Base-by-base conservation (phyloP, 2,797 vertebrate genomes). In the Notolepis coatsorum region DNA sequence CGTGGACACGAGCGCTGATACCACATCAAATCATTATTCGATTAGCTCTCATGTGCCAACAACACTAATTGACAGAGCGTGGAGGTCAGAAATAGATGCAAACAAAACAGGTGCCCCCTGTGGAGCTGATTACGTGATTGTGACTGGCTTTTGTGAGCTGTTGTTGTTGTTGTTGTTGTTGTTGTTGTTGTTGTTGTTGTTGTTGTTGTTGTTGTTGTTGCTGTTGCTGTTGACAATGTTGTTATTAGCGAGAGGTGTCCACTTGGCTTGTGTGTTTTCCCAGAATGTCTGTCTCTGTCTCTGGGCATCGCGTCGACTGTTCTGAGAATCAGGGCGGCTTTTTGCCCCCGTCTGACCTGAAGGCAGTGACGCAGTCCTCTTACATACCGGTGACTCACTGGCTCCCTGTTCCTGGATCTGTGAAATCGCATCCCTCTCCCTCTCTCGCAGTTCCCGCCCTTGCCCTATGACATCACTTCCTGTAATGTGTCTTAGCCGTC, bases 291-390 rank as follows among this genome's bases (percentile, higher is more conserved):
- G 52, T 64, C 54, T 65, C 47, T 38, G 49, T 18, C 53, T 46
- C 46, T 20, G 63, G 57, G 41, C 42, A 2, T 6, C 3, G 67
- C 42, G 4, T 6, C 3, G 67, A 63, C 61, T 72, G 68, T 73
- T 80, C 66, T 68, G 63, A 79, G 68, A 82, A 77, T 23, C 27
- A n/a, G 57, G 73, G 37, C 65, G 61, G 67, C 59, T 68, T 71
- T n/a, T 71, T n/a, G 30, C 61, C 65, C n/a, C 65, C 4, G 24
- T 82, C 71, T 79, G 82, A 82, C 82, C 80, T 84, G 85, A 81
- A 88, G 79, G 84, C 83, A 28, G 42, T 88, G 89, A 90, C 72
- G 64, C 86, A 86, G 58, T 58, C 25, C 0, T 43, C 69, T 65
- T 48, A 66, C 60, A 84, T 79, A 63, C 69, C 60, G 4, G 33